phyloP scores from a whole-genome alignment of 2,797 vertebrate species.

The Microhierax caerulescens region DNA sequence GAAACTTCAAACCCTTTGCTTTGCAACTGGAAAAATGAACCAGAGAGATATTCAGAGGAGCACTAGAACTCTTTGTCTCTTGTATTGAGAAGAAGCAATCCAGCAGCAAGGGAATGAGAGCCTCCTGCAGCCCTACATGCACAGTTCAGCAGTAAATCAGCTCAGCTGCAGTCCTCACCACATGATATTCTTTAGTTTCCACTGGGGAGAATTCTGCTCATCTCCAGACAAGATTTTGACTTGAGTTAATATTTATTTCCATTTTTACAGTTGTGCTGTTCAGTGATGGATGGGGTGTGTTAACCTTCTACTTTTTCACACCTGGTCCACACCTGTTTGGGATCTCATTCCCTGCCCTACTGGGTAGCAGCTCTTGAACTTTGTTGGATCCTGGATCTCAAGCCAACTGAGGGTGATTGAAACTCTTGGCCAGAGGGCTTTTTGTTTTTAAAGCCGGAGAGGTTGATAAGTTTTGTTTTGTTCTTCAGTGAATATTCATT shows the following conservation, averaged over 20 bases:
- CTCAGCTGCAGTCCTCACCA: constrained; percentile 33
- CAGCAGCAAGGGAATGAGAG: neutral
- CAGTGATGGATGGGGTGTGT: constrained; percentile 49
- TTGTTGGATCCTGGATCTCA: constrained; percentile 4
- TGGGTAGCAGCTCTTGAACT: constrained; percentile 35
- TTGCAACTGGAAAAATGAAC: constrained; percentile 43
- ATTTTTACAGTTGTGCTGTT: constrained; percentile 33
- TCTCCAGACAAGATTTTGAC: constrained; percentile 44
- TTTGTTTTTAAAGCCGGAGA: constrained; percentile 41
- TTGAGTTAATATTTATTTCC: constrained; percentile 44
- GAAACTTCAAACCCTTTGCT: constrained; percentile 32
- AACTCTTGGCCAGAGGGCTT: neutral
- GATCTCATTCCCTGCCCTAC: constrained; percentile 21
- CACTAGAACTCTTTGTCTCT: neutral
- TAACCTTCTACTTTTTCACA: constrained; percentile 43
- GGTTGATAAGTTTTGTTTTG: constrained; percentile 52
- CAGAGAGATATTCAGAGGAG: neutral
- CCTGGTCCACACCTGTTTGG: constrained; percentile 58
- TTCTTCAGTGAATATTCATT: constrained; percentile 45
- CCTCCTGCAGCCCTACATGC: neutral
- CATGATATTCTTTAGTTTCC: constrained; percentile 19
- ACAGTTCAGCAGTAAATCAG: constrained; percentile 44
- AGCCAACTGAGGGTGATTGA: neutral
- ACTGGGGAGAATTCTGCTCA: constrained; percentile 26
- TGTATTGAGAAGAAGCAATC: neutral